These are phyloP conservation scores for Agonum fuliginosum DNA, from an alignment of 2,888 invertebrate genomes.

Conservation along the genomic window DNA sequence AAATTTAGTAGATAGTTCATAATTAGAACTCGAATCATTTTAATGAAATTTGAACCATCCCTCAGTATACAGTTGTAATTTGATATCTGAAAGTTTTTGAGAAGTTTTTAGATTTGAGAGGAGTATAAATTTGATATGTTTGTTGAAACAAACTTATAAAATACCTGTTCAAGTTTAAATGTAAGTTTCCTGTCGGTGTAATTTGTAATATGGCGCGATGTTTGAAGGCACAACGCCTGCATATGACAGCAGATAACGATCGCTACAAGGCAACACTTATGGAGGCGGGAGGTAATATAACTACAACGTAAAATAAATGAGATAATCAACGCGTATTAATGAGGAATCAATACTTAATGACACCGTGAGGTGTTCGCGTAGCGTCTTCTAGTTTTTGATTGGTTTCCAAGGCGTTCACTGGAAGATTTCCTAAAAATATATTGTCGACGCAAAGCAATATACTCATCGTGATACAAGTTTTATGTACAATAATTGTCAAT, in stretches of 20 bases:
- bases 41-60: too few species aligned
- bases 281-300: slow-evolving; percentile 28
- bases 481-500: background rate
- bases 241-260: slow-evolving; percentile 32
- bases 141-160: too few species aligned
- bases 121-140: too few species aligned
- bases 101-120: too few species aligned
- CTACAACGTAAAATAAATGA: slow-evolving; percentile 49
- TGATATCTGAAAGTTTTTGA: too few species aligned
- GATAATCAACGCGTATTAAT: slow-evolving; percentile 46
- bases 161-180: background rate
- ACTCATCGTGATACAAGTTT: background rate
- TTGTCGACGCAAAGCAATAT: slow-evolving; percentile 8
- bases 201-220: background rate
- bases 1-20: too few species aligned
- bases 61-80: too few species aligned
- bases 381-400: slow-evolving; percentile 35
- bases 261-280: slow-evolving; percentile 29
- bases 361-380: slow-evolving; percentile 16
- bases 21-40: too few species aligned
- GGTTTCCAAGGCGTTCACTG: slow-evolving; percentile 28
- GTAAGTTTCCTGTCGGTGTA: background rate
- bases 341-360: slow-evolving; percentile 36
- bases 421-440: slow-evolving; percentile 53
- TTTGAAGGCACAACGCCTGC: slow-evolving; percentile 28